Base-by-base conservation (phyloP, 1,140 invertebrate species). In the Pogonognathellus flavescens region DNA sequence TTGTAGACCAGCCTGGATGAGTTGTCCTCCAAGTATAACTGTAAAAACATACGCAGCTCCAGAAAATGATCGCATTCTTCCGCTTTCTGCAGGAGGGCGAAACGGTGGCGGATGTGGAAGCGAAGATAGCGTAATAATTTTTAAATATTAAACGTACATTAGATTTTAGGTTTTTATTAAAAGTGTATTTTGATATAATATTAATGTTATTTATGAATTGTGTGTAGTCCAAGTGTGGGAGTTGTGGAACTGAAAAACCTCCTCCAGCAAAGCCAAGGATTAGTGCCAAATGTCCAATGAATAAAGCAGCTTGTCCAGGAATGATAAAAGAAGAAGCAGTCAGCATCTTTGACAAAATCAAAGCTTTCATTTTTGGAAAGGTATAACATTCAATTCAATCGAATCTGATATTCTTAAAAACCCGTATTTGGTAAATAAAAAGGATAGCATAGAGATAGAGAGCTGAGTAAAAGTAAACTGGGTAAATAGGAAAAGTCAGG, bases 1-100 rank as follows among this genome's bases (percentile, higher is more conserved):
- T 16, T 83, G 59, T 41, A 66, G 66, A 9, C 85, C 85, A n/a
- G 70, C 16, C 2, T 86, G 85, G 85, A 14, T 86, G 16, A 49
- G 14, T 14, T 83, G 85, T 20, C 53, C 70, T 52, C 66, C 85
- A 10, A 49, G 10, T 4, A 50, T 55, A 13, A 76, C 16, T 16
- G 49, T 82, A 1, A 49, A 22, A 31, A 80, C 18, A 4, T 86
- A 86, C 20, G 22, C 66, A 16, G 66, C 41, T 49, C 85, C 85
- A 20, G 25, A 80, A 16, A 80, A 66, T 59, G 85, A 72, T 52
- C 50, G 70, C 1, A 83, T 86, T 55, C 49, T 83, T 18, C 85
- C 85, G 0, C 18, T 86, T 8, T 83, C 82, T 5, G 7, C 22
- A 6, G 85, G 85, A 41, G 85, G 85, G 18, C 52, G 85, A 76